phyloP scores from a whole-genome alignment of 1,140 invertebrate species.

The Trissolcus basalis region DNA sequence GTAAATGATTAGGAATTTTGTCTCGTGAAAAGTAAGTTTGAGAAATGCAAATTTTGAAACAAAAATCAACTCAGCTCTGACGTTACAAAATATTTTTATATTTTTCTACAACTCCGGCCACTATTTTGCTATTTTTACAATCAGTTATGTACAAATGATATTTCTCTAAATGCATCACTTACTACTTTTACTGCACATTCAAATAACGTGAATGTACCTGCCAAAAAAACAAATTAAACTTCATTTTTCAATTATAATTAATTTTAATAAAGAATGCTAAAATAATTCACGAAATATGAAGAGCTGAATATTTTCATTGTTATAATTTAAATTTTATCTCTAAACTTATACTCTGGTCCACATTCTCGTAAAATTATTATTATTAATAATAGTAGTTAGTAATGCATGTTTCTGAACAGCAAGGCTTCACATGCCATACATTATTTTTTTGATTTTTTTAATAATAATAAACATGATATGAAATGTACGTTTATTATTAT shows the following conservation, averaged over 20 bases:
- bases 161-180: slow-evolving; percentile 13
- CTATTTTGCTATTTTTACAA: slow-evolving; percentile 5
- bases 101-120: slow-evolving; percentile 8
- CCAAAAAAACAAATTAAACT: too few species aligned
- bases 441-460: background rate
- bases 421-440: background rate
- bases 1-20: too few species aligned
- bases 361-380: background rate
- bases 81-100: slow-evolving; percentile 11
- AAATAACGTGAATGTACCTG: background rate
- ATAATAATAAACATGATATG: slow-evolving; percentile 19
- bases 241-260: too few species aligned
- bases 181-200: slow-evolving; percentile 13
- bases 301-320: slow-evolving; percentile 6
- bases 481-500: slow-evolving; percentile 20
- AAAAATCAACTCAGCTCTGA: too few species aligned
- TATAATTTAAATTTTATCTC: too few species aligned
- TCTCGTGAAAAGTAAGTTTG: too few species aligned
- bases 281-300: slow-evolving; percentile 1
- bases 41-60: too few species aligned
- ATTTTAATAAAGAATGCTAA: too few species aligned
- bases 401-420: slow-evolving; percentile 17
- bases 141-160: slow-evolving; percentile 10
- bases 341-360: slow-evolving; percentile 4
- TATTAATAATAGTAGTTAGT: slow-evolving; percentile 18